Evolutionary conservation across 2,113 vertebrate species (phyloP), one percentile per base, ranked within the genome.

Genomic region (Pipra filicauda): DNA sequence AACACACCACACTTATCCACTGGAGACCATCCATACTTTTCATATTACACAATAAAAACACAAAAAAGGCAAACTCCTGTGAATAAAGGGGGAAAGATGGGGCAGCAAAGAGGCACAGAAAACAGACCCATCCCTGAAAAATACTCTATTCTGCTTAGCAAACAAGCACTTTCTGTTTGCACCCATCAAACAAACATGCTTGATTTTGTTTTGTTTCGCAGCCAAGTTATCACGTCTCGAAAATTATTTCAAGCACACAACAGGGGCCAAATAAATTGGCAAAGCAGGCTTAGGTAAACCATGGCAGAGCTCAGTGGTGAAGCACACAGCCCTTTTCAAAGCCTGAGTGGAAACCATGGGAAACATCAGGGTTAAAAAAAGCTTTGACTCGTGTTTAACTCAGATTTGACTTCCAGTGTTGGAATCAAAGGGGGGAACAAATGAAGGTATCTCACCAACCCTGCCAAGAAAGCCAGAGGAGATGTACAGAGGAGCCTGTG

Each of bases 241-340:
- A 76, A 85, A 90, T 93, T 87, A 84, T 91, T 94, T 84, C 72
- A 81, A 71, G 71, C 88, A 43, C 83, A 51, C 78, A 91, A 91
- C 70, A 19, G 80, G 66, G 54, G 90, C 52, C 88, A 95, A 85
- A 91, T 62, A 72, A 91, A 91, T 88, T 85, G 55, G 81, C 80
- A 59, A 92, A 95, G 16, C 43, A 70, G 73, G 80, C 59, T 78
- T 44, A 78, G 77, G 88, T 84, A 95, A 82, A 91, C 64, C 54
- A 12, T 1, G 6, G 57, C 49, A 61, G 88, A 44, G 35, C 69
- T 48, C 35, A 46, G 85, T 4, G 58, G 74, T 57, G 62, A 88
- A 83, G 64, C 3, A 13, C 69, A 33, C 0, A 2, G 70, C 44
- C 61, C 64, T 59, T 84, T 84, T 20, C 65, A 70, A 80, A 77